A percentile compares a stretch with the other conserved stretches of the same genome.
Evolutionary conservation across 2,888 invertebrate genomes (phyloP).

Genomic region (Mechanitis mazaeus): DNA sequence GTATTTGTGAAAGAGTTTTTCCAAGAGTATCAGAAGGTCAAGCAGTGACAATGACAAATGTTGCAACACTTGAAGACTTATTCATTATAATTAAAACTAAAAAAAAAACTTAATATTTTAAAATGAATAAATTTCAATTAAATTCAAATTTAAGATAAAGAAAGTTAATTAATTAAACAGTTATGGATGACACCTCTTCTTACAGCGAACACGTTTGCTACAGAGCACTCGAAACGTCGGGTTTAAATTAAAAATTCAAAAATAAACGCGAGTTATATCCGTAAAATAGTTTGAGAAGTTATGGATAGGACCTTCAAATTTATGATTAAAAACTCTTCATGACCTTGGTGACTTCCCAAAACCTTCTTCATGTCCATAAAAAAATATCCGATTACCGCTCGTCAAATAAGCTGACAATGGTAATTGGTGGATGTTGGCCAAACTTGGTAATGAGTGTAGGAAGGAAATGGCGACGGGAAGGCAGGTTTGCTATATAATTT

Average conservation of each 20-base stretch:
- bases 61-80: conserved; percentile 3
- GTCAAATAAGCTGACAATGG: conserved; percentile 20
- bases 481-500: conserved; percentile 6
- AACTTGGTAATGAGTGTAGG: conserved; percentile 16
- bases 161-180: too few species aligned
- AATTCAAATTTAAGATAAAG: too few species aligned
- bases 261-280: too few species aligned
- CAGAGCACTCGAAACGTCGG: too few species aligned
- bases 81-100: background rate
- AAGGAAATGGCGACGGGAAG: conserved; percentile 21
- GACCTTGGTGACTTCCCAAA: conserved; percentile 22
- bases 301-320: background rate
- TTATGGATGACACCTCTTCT: too few species aligned
- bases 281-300: background rate
- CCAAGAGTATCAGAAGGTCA: conserved; percentile 9
- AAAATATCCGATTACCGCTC: conserved; percentile 24
- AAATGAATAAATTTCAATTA: too few species aligned
- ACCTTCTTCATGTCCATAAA: conserved; percentile 18
- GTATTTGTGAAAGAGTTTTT: conserved; percentile 16
- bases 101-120: too few species aligned
- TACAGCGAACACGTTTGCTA: too few species aligned
- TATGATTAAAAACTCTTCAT: background rate
- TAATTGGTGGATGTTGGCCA: conserved; percentile 20
- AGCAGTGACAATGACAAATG: conserved; percentile 9
- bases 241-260: too few species aligned